phyloP scores from a whole-genome alignment of 2,113 vertebrate species.

The Anthoscopus minutus region DNA sequence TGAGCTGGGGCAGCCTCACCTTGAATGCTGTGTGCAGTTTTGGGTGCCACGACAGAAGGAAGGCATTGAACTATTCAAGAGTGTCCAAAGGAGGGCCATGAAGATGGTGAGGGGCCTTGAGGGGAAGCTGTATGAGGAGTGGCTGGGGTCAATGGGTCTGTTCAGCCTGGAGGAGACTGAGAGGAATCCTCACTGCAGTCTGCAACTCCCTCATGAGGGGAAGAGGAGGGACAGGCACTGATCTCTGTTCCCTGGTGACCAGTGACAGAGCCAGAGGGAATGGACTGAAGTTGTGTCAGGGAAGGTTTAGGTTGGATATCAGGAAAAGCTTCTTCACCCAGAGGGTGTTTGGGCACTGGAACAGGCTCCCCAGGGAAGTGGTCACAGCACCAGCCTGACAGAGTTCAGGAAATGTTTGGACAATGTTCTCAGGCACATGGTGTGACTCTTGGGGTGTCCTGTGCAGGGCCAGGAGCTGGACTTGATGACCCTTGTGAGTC shows the following conservation, averaged over 20 bases:
- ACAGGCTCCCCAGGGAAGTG: background rate
- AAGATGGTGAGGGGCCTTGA: background rate
- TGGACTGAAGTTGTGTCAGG: background rate
- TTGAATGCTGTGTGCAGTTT: rapidly evolving
- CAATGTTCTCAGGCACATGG: background rate
- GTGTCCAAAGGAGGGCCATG: rapidly evolving
- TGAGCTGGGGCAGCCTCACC: rapidly evolving
- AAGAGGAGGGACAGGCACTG: background rate
- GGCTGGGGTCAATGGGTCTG: rapidly evolving
- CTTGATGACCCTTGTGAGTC: background rate
- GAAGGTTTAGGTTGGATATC: rapidly evolving
- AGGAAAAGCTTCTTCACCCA: background rate
- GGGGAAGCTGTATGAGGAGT: rapidly evolving
- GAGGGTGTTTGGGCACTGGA: background rate
- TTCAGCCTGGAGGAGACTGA: background rate
- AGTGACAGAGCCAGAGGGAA: rapidly evolving
- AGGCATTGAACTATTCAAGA: rapidly evolving
- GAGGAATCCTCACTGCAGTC: background rate
- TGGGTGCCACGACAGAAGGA: background rate
- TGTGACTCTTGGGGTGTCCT: background rate
- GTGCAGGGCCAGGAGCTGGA: background rate
- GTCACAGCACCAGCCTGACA: background rate
- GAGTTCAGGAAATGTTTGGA: rapidly evolving
- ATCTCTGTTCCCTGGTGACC: background rate
- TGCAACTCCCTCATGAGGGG: rapidly evolving